Evolutionary conservation across 1,140 invertebrate genomes (phyloP), one percentile per base, ranked within the genome.

Genomic region (Leptinotarsa texana): DNA sequence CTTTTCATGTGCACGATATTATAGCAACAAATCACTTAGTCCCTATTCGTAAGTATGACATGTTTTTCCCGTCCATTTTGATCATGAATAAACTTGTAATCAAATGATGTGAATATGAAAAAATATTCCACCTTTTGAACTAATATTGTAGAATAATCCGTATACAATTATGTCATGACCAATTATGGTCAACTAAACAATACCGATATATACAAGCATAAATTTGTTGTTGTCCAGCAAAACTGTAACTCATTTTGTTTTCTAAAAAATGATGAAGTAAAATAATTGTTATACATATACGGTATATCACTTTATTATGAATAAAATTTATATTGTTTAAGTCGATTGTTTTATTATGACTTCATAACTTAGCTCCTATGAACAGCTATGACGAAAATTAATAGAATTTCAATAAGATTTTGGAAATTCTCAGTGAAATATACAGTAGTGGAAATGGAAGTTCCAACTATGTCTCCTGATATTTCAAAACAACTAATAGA

Each of bases 291-390:
- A 71, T 72, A 66, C 65, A 47, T 72, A 66, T 68, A 75, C 57
- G 67, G 68, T 51, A 72, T 75, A 75, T 75, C 70, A 72, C 57
- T 72, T 71, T 75, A 67, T 72, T 72, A 67, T 47, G 57, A 75
- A 67, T 71, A 66, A 75, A 75, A 75, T 72, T 72, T 72, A 72
- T 63, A 72, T 72, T 72, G 70, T 72, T 72, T 72, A 72, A 11
- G 11, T 42, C 3, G 33, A 42, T 42, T 42, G 33, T 42, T 42
- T 42, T 11, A 27, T 5, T 27, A 42, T 42, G 33, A 42, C 33
- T 33, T 8, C 33, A 42, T 2, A 42, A 11, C 33, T 8, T 2
- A 11, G 8, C 33, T 42, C 0, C 8, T 42, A 3, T 42, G 8
- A 42, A 42, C 8, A 42, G 11, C 11, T 42, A 2, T 2, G 8